Base-by-base conservation (phyloP, 2,888 invertebrate genomes). In the Charanyca ferruginea region DNA sequence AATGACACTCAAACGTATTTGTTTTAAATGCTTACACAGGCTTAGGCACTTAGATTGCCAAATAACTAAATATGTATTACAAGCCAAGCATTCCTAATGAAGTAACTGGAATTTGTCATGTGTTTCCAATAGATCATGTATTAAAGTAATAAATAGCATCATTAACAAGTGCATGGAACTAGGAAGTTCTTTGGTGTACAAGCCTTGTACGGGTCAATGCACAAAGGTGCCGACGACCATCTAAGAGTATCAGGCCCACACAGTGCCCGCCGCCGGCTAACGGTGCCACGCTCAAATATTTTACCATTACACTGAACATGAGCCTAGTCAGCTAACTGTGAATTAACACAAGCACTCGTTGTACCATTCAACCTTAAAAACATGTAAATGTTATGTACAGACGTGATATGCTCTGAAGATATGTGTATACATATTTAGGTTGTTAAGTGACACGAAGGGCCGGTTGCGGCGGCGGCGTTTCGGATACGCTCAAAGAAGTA, bases 151-250 rank as follows among this genome's bases (percentile, higher is more conserved):
- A 74, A 81, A 85, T 83, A 80, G 83, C 85, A 87, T 87, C 82
- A 84, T 85, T 90, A 85, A 89, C 85, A 86, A 85, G 87, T 86
- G 85, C 84, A 84, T 82, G 68, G 65, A 68, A 70, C 74, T 77
- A 89, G 89, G 89, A 88, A 91, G 91, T 87, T 88, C 79, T 86
- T 85, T 86, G 85, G 87, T 89, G 87, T 88, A 85, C 85, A 73
- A 80, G 82, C 93, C 92, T 87, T 91, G 89, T 93, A 91, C 85
- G 93, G 94, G 93, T 93, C 93, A 93, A 93, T 91, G 89, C 91
- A 91, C 93, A 94, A 93, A 93, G 91, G 87, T 85, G 88, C 93
- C 94, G 93, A 90, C 88, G 81, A 80, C 85, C 88, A 83, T 81
- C 85, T 83, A 81, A 86, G 86, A 87, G 85, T 85, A 85, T 84